Percentiles rank a stretch among this genome's conserved stretches.
Conservation (phyloP, 92 coral and sea anemone genomes). For the Paramuricea clavata region DNA sequence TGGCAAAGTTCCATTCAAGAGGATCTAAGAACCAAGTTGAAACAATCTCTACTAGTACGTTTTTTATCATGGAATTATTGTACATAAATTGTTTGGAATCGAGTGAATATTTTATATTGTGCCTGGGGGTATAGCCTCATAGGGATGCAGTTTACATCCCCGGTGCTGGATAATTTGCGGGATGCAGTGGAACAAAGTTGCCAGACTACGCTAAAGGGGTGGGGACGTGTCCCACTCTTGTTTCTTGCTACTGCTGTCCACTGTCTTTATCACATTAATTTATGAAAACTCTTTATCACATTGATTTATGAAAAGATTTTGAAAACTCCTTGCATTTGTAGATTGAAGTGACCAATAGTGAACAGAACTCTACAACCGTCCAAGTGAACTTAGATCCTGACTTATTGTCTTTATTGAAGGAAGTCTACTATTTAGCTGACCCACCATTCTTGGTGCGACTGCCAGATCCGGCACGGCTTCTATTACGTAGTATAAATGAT, state of each 20-base stretch:
- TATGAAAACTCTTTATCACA: no score
- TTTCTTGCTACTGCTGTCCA: no score
- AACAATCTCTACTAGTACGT: slow-evolving; percentile 92
- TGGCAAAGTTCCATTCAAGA: slow-evolving; percentile 93
- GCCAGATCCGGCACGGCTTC: slow-evolving; percentile 87
- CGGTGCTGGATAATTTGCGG: no score
- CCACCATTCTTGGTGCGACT: slow-evolving; percentile 90
- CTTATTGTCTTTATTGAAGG: slow-evolving; percentile 82
- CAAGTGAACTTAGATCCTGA: slow-evolving; percentile 97
- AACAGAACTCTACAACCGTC: slow-evolving; percentile 63
- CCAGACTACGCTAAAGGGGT: no score
- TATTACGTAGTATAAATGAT: slow-evolving; percentile 85
- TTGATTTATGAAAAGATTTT: no score
- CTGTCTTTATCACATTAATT: no score
- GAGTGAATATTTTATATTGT: no score
- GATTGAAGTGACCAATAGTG: slow-evolving; percentile 82
- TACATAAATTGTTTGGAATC: no score
- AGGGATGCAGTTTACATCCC: no score
- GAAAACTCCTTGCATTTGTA: slow-evolving; percentile 26
- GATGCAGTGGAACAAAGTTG: no score
- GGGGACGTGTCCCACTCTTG: no score
- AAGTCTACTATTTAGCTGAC: slow-evolving; percentile 91
- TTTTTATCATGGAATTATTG: neutral
- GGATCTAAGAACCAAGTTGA: slow-evolving; percentile 87
- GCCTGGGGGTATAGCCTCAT: no score